These are phyloP conservation scores for Cryptoprocta ferox DNA, from an alignment of 2,797 vertebrate genomes.

Conservation along the genomic window DNA sequence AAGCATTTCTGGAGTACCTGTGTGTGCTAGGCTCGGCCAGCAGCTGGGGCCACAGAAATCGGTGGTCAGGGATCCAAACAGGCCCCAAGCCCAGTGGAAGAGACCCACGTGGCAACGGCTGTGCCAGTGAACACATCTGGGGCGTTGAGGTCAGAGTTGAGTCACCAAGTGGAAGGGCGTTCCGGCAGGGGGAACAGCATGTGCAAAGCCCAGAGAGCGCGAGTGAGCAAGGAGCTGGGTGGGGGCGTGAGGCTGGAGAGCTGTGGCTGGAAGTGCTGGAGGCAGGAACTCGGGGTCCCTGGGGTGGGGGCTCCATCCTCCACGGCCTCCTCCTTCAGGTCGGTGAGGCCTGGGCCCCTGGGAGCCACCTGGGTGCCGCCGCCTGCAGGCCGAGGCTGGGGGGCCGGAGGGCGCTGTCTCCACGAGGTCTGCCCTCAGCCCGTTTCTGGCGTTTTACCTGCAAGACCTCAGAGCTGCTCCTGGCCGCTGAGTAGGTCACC, in stretches of 20 bases:
- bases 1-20: rapidly evolving
- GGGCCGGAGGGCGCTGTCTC: neutral
- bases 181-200: neutral
- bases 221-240: neutral
- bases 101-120: no score
- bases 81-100: no score
- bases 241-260: neutral
- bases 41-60: neutral
- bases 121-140: neutral
- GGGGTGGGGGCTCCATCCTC: neutral
- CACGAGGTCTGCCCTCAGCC: rapidly evolving
- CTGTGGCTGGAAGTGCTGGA: rapidly evolving
- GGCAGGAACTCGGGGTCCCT: rapidly evolving
- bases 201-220: neutral
- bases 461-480: neutral
- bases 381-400: no score
- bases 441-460: neutral
- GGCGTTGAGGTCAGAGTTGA: neutral
- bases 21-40: neutral
- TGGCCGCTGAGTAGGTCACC: rapidly evolving
- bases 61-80: neutral
- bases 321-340: no score
- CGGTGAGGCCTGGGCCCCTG: rapidly evolving
- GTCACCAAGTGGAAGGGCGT: rapidly evolving
- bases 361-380: rapidly evolving